A percentile compares a stretch with the other conserved stretches of the same genome.
Conservation (phyloP, 2,888 invertebrate genomes). For the Mylabris sibirica region DNA sequence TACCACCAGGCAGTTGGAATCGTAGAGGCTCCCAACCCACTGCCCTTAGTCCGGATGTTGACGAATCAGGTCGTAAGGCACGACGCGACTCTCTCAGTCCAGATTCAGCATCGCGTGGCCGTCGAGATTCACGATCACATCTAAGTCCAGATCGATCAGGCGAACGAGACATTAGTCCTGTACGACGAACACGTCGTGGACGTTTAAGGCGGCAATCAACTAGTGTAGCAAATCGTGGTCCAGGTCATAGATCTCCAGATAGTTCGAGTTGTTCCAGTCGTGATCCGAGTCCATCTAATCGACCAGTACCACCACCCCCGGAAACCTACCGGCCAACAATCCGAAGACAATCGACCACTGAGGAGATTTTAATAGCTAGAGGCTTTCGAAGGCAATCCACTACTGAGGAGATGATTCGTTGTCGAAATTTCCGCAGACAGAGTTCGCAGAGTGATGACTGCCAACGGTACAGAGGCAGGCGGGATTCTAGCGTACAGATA, state of each 20-base stretch:
- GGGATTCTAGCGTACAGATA: slow-evolving; percentile 90
- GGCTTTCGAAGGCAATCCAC: slow-evolving; percentile 91
- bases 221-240: slow-evolving; percentile 68
- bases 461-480: slow-evolving; percentile 69
- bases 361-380: slow-evolving; percentile 88
- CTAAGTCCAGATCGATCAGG: slow-evolving; percentile 78
- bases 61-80: slow-evolving; percentile 74
- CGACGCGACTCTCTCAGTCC: slow-evolving; percentile 89
- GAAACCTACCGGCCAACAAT: slow-evolving; percentile 76
- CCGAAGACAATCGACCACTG: slow-evolving; percentile 87
- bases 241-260: slow-evolving; percentile 68
- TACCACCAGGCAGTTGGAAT: slow-evolving; percentile 70
- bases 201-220: slow-evolving; percentile 80
- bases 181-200: slow-evolving; percentile 73
- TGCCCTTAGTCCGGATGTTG: slow-evolving; percentile 80
- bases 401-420: slow-evolving; percentile 92
- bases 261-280: slow-evolving; percentile 83
- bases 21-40: slow-evolving; percentile 84
- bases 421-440: slow-evolving; percentile 83
- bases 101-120: slow-evolving; percentile 80
- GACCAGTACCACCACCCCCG: slow-evolving; percentile 62
- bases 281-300: slow-evolving; percentile 83
- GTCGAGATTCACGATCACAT: slow-evolving; percentile 80
- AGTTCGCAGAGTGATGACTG: slow-evolving; percentile 78
- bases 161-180: slow-evolving; percentile 82